phyloP scores from a whole-genome alignment of 2,113 vertebrate genomes.

The Saguinus midas region DNA sequence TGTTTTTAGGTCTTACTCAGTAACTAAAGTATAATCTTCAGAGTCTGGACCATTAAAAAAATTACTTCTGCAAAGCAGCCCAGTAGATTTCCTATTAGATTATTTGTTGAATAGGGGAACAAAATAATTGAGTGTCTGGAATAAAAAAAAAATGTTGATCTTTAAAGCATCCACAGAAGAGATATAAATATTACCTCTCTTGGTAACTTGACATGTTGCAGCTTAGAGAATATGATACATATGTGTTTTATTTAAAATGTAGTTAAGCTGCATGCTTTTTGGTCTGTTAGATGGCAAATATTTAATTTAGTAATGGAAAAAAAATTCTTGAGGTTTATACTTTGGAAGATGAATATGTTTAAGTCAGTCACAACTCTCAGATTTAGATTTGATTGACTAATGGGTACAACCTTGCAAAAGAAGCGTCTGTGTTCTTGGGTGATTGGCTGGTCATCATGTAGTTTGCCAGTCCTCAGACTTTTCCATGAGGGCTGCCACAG shows the following conservation, averaged over 20 bases:
- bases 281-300: conserved; percentile 4
- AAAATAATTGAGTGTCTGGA: not conserved
- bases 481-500: too few species aligned
- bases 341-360: not conserved
- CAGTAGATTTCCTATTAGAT: conserved; percentile 36
- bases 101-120: not conserved
- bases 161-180: not conserved
- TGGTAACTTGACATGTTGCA: not conserved
- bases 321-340: not conserved
- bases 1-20: not conserved
- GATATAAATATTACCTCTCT: not conserved
- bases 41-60: not conserved
- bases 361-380: not conserved
- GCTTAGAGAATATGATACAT: conserved; percentile 38
- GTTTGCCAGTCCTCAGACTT: not conserved
- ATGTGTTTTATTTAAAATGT: conserved; percentile 52
- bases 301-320: not conserved
- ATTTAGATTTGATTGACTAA: not conserved
- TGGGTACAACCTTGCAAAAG: not conserved
- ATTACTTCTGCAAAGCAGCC: not conserved
- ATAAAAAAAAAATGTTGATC: not conserved
- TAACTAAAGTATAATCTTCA: not conserved
- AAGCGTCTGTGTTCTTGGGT: not conserved
- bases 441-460: not conserved
- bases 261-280: conserved; percentile 13